Conservation (phyloP, 2,113 vertebrate genomes). For the Triplophysa tibetana region DNA sequence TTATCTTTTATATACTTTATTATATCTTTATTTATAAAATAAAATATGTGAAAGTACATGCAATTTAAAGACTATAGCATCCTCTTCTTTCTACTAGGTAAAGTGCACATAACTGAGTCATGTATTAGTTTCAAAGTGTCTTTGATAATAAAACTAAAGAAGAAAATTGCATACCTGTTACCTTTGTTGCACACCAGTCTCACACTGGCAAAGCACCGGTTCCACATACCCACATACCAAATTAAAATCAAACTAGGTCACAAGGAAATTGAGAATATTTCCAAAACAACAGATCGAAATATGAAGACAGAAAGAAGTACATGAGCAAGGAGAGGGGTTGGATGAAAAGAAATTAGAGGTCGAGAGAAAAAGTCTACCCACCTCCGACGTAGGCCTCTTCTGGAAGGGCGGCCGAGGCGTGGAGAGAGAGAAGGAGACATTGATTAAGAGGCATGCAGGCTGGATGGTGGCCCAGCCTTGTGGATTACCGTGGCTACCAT, state of each 20-base stretch:
- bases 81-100: conserved; percentile 11
- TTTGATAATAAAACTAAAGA: neutral
- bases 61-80: neutral
- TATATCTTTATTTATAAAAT: too few species aligned
- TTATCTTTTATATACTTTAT: neutral
- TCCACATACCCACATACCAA: conserved; percentile 46
- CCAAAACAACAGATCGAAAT: conserved; percentile 31
- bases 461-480: conserved; percentile 85
- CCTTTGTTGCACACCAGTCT: conserved; percentile 32
- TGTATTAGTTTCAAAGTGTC: conserved; percentile 9
- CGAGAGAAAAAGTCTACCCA: conserved; percentile 83
- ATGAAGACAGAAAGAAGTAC: conserved; percentile 48
- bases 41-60: neutral
- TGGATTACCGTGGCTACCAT: conserved; percentile 76
- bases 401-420: conserved; percentile 90
- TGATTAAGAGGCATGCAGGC: conserved; percentile 99
- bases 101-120: neutral
- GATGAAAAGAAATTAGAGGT: conserved; percentile 65
- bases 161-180: conserved; percentile 45
- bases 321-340: conserved; percentile 36
- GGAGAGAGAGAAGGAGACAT: conserved; percentile 99
- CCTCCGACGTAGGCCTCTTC: conserved; percentile 99
- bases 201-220: neutral
- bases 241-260: conserved; percentile 9
- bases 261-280: conserved; percentile 6